A percentile compares a stretch with the other conserved stretches of the same genome.
These are phyloP conservation scores for Lytechinus variegatus DNA, from an alignment of 35 echinoderm and acorn worm genomes.

Conservation along the genomic window DNA sequence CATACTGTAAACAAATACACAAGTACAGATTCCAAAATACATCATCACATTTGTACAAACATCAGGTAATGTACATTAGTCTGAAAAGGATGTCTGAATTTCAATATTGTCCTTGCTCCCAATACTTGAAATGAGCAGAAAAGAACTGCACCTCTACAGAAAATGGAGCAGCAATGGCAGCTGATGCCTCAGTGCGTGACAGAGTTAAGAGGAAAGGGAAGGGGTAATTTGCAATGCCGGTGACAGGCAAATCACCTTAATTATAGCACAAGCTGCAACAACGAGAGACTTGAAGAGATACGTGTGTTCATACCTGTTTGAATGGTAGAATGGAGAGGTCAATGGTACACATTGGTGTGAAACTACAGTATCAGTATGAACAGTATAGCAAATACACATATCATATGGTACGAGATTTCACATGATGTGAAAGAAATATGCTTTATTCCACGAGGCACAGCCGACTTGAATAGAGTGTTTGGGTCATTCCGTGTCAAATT, in stretches of 20 bases:
- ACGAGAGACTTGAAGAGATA: background rate
- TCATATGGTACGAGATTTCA: no score
- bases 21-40: background rate
- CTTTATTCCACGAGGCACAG: no score
- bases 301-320: no score
- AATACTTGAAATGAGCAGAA: background rate
- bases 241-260: background rate
- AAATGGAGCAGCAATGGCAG: background rate
- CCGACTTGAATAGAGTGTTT: no score
- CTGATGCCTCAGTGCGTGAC: background rate
- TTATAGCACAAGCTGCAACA: background rate
- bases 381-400: no score
- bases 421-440: no score
- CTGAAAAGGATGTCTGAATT: background rate
- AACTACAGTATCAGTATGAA: background rate
- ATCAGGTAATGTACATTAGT: background rate
- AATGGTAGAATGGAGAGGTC: background rate
- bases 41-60: background rate
- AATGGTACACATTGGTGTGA: background rate
- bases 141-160: background rate
- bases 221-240: background rate
- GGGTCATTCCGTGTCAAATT: no score
- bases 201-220: slow-evolving; percentile 8
- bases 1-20: no score
- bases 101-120: background rate